phyloP scores from a whole-genome alignment of 2,113 vertebrate genomes.

The Platycercus adscitus region DNA sequence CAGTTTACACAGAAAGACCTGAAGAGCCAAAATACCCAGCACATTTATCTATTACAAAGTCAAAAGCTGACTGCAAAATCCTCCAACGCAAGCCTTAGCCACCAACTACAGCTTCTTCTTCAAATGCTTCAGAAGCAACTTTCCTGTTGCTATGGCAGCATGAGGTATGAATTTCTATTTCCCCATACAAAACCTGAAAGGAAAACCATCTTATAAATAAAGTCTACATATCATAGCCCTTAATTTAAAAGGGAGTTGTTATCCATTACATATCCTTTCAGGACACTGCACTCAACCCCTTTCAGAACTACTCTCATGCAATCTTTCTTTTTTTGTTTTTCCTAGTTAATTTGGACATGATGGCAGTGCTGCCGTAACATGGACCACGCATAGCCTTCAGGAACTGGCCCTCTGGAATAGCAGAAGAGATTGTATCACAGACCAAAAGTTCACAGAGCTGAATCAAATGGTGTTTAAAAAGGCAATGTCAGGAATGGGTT shows the following conservation, averaged over 20 bases:
- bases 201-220: neutral
- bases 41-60: neutral
- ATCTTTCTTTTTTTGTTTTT: neutral
- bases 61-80: neutral
- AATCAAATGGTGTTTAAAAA: neutral
- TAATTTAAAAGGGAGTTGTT: neutral
- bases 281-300: neutral
- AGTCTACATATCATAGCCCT: neutral
- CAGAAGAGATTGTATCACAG: neutral
- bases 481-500: neutral
- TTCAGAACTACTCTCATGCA: neutral
- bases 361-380: neutral
- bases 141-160: neutral
- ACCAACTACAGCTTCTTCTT: neutral
- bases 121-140: neutral
- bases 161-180: neutral
- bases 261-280: neutral
- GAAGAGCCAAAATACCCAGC: neutral
- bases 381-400: neutral
- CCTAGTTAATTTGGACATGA: neutral
- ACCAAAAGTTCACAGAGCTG: neutral
- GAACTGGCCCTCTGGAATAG: neutral
- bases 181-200: neutral
- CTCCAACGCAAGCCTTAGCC: neutral
- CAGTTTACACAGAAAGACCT: neutral